These are phyloP conservation scores for Caerostris extrusa DNA, from an alignment of 1,140 invertebrate genomes.

Conservation along the genomic window DNA sequence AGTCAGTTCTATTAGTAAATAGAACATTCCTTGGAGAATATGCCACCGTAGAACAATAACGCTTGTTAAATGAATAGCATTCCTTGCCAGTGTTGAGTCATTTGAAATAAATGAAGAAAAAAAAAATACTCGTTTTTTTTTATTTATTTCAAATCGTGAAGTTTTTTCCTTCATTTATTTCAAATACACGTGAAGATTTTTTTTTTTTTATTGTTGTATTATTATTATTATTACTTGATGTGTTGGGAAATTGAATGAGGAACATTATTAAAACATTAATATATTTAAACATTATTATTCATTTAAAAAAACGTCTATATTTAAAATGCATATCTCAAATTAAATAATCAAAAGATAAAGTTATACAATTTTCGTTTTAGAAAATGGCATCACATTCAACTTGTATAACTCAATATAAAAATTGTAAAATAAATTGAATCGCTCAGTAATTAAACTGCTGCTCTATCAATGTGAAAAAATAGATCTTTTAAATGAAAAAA, in stretches of 20 bases:
- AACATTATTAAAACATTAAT: too few relatives aligned
- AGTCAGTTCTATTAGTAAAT: neutral
- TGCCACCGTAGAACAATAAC: too few relatives aligned
- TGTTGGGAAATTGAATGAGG: neutral
- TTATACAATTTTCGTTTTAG: neutral
- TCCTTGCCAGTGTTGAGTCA: neutral
- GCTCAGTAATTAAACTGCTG: neutral
- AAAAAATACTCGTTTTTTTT: neutral
- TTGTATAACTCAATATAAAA: too few relatives aligned
- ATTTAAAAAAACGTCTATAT: neutral
- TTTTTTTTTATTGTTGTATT: too few relatives aligned
- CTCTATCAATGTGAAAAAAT: neutral
- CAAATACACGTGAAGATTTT: too few relatives aligned
- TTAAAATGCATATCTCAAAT: slow-evolving; percentile 6
- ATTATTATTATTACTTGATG: too few relatives aligned
- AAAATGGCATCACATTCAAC: neutral
- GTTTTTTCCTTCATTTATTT: too few relatives aligned
- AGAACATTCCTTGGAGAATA: too few relatives aligned
- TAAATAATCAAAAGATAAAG: neutral
- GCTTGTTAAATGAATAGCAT: neutral
- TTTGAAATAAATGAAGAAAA: neutral
- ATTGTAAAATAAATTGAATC: neutral
- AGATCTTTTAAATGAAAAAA: neutral
- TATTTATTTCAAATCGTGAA: too few relatives aligned
- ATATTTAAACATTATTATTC: too few relatives aligned